phyloP scores from a whole-genome alignment of 2,113 vertebrate species.

The Cervus canadensis region DNA sequence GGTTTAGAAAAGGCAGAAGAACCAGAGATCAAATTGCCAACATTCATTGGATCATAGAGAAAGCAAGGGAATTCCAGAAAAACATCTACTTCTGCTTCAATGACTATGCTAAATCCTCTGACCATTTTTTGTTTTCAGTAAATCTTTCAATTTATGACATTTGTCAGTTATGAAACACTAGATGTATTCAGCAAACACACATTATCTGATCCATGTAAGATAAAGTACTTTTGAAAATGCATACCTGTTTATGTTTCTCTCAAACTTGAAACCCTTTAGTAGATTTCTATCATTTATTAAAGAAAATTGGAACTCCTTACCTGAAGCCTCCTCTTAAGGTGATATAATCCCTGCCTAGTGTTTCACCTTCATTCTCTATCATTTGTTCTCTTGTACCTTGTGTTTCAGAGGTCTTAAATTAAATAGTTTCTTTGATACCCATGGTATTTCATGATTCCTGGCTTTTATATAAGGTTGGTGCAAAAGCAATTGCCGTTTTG shows the following conservation, averaged over 20 bases:
- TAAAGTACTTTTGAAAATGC: not conserved
- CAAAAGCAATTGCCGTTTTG: not conserved
- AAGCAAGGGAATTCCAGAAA: not conserved
- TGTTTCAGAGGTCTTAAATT: not conserved
- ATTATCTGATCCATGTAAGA: not conserved
- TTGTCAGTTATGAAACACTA: not conserved
- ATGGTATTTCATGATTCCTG: not conserved
- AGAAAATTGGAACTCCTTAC: not conserved
- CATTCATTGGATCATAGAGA: not conserved
- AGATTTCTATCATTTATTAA: not conserved
- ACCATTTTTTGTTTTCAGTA: slow-evolving; percentile 36
- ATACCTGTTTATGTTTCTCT: not conserved
- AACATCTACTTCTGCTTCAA: not conserved
- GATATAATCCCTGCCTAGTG: not conserved
- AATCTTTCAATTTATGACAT: not conserved
- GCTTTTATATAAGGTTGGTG: not conserved
- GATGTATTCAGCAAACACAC: not conserved
- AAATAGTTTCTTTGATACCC: not conserved
- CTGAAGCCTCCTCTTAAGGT: not conserved
- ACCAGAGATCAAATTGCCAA: not conserved
- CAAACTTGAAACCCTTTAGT: not conserved
- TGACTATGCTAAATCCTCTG: not conserved
- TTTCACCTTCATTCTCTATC: not conserved
- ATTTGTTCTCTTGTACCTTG: not conserved
- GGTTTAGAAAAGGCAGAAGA: not conserved